A percentile compares a stretch with the other conserved stretches of the same genome.
These are phyloP conservation scores for Volucella inflata DNA, from an alignment of 2,888 invertebrate species.

Conservation along the genomic window DNA sequence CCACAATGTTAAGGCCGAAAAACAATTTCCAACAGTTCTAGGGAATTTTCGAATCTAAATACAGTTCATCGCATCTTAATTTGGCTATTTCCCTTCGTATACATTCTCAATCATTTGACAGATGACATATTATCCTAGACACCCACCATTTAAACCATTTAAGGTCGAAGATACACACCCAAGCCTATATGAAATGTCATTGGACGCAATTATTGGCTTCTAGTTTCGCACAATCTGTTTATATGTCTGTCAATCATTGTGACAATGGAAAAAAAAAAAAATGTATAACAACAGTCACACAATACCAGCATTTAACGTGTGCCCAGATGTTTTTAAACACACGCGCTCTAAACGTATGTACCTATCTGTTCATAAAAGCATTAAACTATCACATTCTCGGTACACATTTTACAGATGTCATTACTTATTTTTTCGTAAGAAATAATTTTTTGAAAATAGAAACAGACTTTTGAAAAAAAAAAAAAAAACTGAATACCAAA, in stretches of 20 bases:
- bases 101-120: too few species aligned
- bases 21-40: too few species aligned
- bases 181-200: slow-evolving; percentile 27
- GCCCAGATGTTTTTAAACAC: slow-evolving; percentile 67
- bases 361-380: too few species aligned
- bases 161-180: slow-evolving; percentile 2
- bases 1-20: too few species aligned
- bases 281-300: neutral
- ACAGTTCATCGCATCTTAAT: too few species aligned
- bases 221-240: slow-evolving; percentile 53
- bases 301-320: slow-evolving; percentile 43
- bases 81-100: too few species aligned
- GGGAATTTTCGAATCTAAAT: too few species aligned
- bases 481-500: slow-evolving; percentile 16
- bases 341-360: slow-evolving; percentile 55
- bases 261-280: slow-evolving; percentile 15
- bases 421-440: neutral
- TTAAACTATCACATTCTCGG: neutral
- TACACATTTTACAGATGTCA: slow-evolving; percentile 54
- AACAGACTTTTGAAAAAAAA: neutral
- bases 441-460: too few species aligned
- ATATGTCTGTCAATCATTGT: slow-evolving; percentile 44
- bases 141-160: neutral
- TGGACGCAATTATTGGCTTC: slow-evolving; percentile 58
- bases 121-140: too few species aligned